These are phyloP conservation scores for Cololabis saira DNA, from an alignment of 2,113 vertebrate genomes.

Conservation along the genomic window DNA sequence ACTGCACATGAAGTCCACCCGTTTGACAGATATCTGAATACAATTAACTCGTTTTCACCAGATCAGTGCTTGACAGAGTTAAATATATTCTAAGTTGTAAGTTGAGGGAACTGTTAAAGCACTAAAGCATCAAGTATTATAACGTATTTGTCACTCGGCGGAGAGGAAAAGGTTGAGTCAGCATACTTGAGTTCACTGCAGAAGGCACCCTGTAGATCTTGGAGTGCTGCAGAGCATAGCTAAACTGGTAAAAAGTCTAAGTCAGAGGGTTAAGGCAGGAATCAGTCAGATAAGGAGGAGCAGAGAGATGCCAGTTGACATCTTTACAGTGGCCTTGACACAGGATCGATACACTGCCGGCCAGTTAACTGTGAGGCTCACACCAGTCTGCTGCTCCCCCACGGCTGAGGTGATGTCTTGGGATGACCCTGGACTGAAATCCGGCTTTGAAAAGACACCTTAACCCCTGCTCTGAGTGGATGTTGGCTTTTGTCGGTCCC, in stretches of 20 bases:
- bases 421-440: constrained; percentile 33
- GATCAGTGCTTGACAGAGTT: constrained; percentile 1
- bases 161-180: constrained; percentile 5
- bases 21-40: constrained; percentile 24
- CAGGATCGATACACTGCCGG: constrained; percentile 64
- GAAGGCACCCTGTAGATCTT: constrained; percentile 45
- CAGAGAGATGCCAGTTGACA: constrained; percentile 56
- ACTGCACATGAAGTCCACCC: constrained; percentile 40
- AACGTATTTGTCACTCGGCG: background rate
- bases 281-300: constrained; percentile 74
- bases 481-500: background rate
- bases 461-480: background rate
- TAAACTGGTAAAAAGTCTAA: constrained; percentile 44
- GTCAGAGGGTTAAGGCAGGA: constrained; percentile 63
- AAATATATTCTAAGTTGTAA: too few relatives aligned
- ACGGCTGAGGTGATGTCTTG: constrained; percentile 38
- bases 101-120: too few relatives aligned
- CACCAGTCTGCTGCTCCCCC: constrained; percentile 40
- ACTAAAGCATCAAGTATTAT: background rate
- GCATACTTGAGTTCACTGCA: constrained; percentile 18
- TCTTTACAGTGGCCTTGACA: constrained; percentile 57
- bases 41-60: constrained; percentile 20
- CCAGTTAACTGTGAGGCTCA: constrained; percentile 62
- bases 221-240: constrained; percentile 22
- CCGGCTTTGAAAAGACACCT: constrained; percentile 7